Conservation (phyloP, 2,888 invertebrate species). For the Griposia aprilina region DNA sequence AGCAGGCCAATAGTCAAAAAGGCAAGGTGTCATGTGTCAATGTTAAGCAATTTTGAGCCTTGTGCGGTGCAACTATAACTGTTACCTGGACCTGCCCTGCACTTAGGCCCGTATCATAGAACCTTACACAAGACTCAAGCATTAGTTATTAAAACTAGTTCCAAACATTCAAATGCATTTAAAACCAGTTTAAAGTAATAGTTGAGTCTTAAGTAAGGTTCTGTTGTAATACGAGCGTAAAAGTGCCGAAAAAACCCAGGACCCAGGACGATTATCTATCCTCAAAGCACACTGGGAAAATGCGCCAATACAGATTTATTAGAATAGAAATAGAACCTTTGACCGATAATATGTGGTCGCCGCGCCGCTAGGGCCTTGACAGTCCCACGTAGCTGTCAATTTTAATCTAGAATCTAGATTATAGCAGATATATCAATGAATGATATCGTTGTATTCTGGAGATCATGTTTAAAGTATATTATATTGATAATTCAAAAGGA, state of each 20-base stretch:
- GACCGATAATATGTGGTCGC: constrained; percentile 6
- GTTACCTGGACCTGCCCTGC: neutral
- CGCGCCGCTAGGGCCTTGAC: neutral
- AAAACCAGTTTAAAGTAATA: neutral
- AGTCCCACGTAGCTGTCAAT: neutral
- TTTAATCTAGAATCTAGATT: constrained; percentile 17
- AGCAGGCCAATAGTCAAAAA: neutral
- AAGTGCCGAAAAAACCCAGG: neutral
- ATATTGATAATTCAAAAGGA: neutral
- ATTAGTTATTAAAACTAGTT: neutral
- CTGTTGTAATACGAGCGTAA: neutral
- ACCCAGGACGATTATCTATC: neutral
- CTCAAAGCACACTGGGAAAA: neutral
- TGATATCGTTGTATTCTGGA: neutral
- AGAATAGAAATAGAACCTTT: constrained; percentile 7
- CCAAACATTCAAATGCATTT: neutral
- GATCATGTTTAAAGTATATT: neutral
- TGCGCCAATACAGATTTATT: neutral
- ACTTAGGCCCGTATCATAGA: neutral
- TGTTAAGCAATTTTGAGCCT: neutral
- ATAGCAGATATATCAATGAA: constrained; percentile 7
- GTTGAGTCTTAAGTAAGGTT: neutral
- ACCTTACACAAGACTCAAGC: neutral
- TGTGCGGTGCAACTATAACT: neutral
- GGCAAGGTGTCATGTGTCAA: neutral